Base-by-base conservation (phyloP, 2,797 vertebrate genomes). In the Malurus leucopterus region DNA sequence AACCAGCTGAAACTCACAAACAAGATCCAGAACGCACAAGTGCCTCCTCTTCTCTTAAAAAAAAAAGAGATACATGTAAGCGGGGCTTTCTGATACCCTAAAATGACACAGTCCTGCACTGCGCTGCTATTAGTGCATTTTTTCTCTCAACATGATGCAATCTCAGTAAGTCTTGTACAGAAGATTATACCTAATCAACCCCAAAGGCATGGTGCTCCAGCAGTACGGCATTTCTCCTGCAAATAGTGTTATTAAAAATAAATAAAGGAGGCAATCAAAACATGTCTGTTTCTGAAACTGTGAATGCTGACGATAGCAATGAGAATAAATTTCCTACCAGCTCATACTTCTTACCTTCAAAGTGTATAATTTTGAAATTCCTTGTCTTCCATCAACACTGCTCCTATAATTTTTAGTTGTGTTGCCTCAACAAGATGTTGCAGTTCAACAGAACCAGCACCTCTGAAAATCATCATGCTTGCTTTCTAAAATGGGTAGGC, bases 191-290 rank as follows among this genome's bases (percentile, higher is more conserved):
- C 30, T 86, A 76, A 90, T 86, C 73, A 89, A 67, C 70, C 18
- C 38, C 46, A 93, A 87, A 70, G 0, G 11, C 57, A 44, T 0
- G 0, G 59, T 67, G 47, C 32, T 88, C 68, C 50, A 90, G 74
- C 46, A 71, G 72, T 32, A 63, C 26, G 40, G 44, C 51, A 86
- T 51, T 80, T 85, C 44, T 85, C 49, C 61, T 80, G 75, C 34
- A 87, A 80, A 87, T 12, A 68, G 36, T 61, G 61, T 61, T 89
- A 68, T 92, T 94, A 86, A 89, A 92, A 91, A 89, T 83, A 85
- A 89, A 89, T 86, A 89, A 81, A 81, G 50, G 8, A 91, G 36
- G 63, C 36, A 86, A 94, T 73, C 68, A 86, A 90, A 94, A 76
- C 73, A 78, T 57, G 27, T n/a, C 70, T 92, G 20, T 73, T 88